These are phyloP conservation scores for Cydia amplana DNA, from an alignment of 1,140 invertebrate genomes.

Conservation along the genomic window DNA sequence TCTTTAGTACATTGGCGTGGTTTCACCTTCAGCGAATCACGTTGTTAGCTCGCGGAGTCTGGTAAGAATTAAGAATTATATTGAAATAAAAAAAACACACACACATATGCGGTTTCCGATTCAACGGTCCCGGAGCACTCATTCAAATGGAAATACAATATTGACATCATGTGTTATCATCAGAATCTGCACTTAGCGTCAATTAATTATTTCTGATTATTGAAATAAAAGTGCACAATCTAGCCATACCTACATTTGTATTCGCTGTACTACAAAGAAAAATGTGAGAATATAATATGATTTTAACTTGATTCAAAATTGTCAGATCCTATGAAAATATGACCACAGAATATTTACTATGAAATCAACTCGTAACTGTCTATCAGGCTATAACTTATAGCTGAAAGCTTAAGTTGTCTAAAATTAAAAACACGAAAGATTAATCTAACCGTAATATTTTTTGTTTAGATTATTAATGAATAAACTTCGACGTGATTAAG, in stretches of 20 bases:
- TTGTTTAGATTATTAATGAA: slow-evolving; percentile 31
- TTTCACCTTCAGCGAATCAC: not conserved
- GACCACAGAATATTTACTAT: not conserved
- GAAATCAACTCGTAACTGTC: not conserved
- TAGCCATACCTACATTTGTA: too few species aligned
- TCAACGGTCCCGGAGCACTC: not conserved
- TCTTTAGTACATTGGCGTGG: not conserved
- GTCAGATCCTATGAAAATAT: not conserved
- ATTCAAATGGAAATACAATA: not conserved
- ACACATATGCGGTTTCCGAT: not conserved
- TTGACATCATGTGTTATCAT: not conserved
- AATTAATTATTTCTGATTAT: too few species aligned
- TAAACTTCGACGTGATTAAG: slow-evolving; percentile 29
- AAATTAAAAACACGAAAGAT: slow-evolving; percentile 24
- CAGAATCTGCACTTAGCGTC: not conserved
- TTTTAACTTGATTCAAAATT: not conserved
- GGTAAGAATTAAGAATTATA: too few species aligned
- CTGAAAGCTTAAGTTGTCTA: slow-evolving; percentile 20
- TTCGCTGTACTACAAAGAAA: too few species aligned
- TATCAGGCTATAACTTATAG: not conserved
- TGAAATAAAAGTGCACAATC: too few species aligned
- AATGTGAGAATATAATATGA: too few species aligned
- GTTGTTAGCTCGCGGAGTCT: not conserved
- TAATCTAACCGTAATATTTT: slow-evolving; percentile 25
- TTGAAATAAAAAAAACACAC: not conserved